Evolutionary conservation across 2,113 vertebrate species (phyloP).

Genomic region (Gallinago jamesoni): DNA sequence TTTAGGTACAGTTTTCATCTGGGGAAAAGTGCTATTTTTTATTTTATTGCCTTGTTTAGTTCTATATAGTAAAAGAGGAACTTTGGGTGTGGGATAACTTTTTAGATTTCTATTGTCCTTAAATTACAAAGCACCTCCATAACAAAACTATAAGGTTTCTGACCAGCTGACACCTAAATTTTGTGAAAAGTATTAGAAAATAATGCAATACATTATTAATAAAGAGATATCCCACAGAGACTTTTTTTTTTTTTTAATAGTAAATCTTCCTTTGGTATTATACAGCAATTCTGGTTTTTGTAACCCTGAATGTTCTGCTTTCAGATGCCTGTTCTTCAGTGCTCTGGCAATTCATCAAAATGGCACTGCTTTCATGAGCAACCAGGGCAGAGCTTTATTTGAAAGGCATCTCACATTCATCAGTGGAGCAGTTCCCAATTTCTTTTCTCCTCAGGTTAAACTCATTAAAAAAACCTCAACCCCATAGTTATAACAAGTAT

Average conservation of each 20-base stretch:
- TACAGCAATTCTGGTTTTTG: background rate
- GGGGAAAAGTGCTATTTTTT: accelerated
- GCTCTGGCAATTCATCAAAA: constrained; percentile 5
- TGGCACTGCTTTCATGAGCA: background rate
- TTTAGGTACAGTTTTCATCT: background rate
- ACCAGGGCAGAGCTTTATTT: background rate
- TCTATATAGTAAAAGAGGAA: background rate
- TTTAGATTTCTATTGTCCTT: background rate
- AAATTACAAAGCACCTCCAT: background rate
- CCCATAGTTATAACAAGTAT: background rate
- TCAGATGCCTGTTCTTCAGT: background rate
- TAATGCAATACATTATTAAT: background rate
- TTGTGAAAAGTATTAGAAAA: background rate
- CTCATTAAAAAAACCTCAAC: background rate
- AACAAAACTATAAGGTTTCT: background rate
- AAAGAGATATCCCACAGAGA: background rate
- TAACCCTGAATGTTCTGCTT: background rate
- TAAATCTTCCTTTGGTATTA: background rate
- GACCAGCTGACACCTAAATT: background rate
- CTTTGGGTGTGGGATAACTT: background rate
- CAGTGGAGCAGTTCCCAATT: background rate
- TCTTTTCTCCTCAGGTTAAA: background rate
- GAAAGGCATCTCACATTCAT: constrained; percentile 1
- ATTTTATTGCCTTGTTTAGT: background rate
- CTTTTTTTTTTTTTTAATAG: background rate